Evolutionary conservation across 2,888 invertebrate species (phyloP).

Genomic region (Priocnemis perturbator): DNA sequence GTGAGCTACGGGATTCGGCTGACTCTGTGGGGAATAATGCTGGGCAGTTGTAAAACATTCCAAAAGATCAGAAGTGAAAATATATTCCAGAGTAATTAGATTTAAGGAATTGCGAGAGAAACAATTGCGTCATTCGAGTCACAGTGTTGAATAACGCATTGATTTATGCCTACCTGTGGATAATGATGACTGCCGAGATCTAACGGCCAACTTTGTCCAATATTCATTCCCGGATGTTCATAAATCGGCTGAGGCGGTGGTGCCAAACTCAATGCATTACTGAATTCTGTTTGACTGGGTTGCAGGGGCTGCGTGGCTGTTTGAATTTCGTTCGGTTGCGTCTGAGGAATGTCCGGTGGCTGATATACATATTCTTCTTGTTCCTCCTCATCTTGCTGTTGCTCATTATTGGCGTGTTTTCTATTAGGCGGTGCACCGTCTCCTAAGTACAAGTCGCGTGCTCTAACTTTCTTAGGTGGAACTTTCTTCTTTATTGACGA

Average conservation of each 20-base stretch:
- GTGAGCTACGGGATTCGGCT: constrained; percentile 50
- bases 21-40: constrained; percentile 34
- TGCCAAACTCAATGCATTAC: constrained; percentile 56
- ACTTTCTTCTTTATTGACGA: constrained; percentile 55
- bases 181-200: constrained; percentile 69
- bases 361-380: constrained; percentile 50
- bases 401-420: constrained; percentile 43
- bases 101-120: too few species aligned
- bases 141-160: too few species aligned
- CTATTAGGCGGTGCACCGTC: constrained; percentile 45
- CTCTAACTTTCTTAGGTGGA: constrained; percentile 52
- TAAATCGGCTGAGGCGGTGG: constrained; percentile 64
- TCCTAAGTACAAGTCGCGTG: constrained; percentile 46
- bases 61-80: too few species aligned
- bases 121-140: background rate
- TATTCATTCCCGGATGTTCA: constrained; percentile 62
- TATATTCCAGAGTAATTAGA: too few species aligned
- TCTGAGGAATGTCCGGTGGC: constrained; percentile 48
- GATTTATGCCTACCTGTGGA: constrained; percentile 57
- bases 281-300: constrained; percentile 55
- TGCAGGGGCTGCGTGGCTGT: constrained; percentile 36
- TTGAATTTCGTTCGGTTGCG: constrained; percentile 50
- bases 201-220: constrained; percentile 70
- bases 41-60: too few species aligned
- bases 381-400: constrained; percentile 13